A percentile compares a stretch with the other conserved stretches of the same genome.
phyloP scores from a whole-genome alignment of 2,113 vertebrate species.

The Rhipidura dahli region DNA sequence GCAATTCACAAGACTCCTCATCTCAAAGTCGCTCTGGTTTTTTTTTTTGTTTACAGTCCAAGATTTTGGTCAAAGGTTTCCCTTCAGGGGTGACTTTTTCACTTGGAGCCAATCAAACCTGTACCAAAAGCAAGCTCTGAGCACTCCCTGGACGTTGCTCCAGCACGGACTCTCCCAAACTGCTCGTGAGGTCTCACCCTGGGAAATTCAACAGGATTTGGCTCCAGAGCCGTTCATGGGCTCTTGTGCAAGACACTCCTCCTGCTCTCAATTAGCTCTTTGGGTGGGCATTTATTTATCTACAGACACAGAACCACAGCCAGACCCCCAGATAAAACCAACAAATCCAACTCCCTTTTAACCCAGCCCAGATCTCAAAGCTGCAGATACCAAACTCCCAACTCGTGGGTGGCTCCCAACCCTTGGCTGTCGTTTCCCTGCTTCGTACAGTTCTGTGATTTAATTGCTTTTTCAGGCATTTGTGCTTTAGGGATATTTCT shows the following conservation, averaged over 20 bases:
- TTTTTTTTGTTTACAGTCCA: not conserved
- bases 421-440: not conserved
- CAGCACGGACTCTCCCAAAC: not conserved
- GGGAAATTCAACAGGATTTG: not conserved
- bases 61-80: not conserved
- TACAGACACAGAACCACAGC: not conserved
- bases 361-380: not conserved
- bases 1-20: not conserved
- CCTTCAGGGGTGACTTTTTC: not conserved
- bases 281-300: slow-evolving; percentile 16
- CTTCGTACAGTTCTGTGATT: not conserved
- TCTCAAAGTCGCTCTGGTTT: not conserved
- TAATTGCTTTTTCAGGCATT: not conserved
- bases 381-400: not conserved
- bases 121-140: not conserved
- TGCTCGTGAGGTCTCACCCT: not conserved
- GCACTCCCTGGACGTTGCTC: not conserved
- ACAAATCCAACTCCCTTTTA: not conserved
- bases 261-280: slow-evolving; percentile 21
- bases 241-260: slow-evolving; percentile 3
- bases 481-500: not conserved
- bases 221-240: not conserved
- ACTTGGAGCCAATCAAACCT: not conserved
- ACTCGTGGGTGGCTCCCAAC: not conserved
- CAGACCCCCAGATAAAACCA: not conserved